Evolutionary conservation across 2,888 invertebrate genomes (phyloP).

Genomic region (Acanthococcus lagerstroemiae): DNA sequence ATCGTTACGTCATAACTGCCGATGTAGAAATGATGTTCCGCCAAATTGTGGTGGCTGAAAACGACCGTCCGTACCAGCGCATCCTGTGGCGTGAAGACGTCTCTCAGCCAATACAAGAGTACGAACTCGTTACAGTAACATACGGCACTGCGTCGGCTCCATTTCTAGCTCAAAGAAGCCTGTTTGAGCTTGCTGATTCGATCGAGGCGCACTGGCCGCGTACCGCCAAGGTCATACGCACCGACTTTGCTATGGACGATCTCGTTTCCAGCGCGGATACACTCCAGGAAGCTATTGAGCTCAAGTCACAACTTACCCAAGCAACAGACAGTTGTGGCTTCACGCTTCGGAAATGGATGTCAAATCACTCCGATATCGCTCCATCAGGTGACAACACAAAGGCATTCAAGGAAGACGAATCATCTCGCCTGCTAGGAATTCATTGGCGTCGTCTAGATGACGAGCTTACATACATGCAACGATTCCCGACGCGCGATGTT

Average conservation of each 20-base stretch:
- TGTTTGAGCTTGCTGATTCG: neutral
- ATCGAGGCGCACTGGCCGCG: neutral
- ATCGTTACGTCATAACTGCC: too few species aligned
- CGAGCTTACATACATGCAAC: too few species aligned
- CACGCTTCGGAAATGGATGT: neutral
- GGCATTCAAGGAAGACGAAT: too few species aligned
- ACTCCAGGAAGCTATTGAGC: neutral
- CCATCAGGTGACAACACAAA: neutral
- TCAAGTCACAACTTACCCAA: neutral
- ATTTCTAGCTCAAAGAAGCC: neutral
- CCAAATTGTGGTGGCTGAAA: too few species aligned
- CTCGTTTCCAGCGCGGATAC: neutral
- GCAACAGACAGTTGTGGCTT: neutral
- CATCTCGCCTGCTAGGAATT: too few species aligned
- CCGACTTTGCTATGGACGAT: neutral
- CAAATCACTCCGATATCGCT: neutral
- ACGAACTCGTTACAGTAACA: neutral
- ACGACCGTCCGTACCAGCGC: too few species aligned
- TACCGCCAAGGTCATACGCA: neutral
- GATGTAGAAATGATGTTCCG: too few species aligned
- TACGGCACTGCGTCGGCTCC: neutral
- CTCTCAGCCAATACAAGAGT: neutral
- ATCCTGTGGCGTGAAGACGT: neutral
- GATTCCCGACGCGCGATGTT: too few species aligned
- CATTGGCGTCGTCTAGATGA: too few species aligned